phyloP scores from a whole-genome alignment of 30 jellyfish, hydroid and myxozoan species.

The Cassiopea andromeda region DNA sequence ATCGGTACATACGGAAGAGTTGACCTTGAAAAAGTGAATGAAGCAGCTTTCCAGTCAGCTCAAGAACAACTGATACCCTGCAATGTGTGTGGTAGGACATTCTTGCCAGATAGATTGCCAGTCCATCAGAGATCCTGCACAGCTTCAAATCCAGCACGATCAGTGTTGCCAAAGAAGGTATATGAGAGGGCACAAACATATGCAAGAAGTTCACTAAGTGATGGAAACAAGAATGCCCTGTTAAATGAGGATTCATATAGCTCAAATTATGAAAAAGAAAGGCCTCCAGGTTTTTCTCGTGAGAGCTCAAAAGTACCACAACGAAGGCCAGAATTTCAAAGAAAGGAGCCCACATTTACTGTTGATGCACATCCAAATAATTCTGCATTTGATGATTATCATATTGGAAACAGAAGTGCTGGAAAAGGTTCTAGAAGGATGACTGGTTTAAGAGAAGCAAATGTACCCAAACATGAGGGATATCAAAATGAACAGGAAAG shows the following conservation, averaged over 20 bases:
- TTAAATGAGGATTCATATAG: not conserved
- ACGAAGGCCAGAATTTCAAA: slow-evolving; percentile 20
- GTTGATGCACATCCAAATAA: slow-evolving; percentile 25
- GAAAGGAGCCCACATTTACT: slow-evolving; percentile 19
- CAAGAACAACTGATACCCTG: slow-evolving; percentile 94
- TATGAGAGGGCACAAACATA: slow-evolving; percentile 22
- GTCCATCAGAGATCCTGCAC: slow-evolving; percentile 95
- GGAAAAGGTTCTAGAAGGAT: slow-evolving; percentile 18
- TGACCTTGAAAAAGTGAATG: slow-evolving; percentile 78
- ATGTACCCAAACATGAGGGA: not conserved
- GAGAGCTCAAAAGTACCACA: slow-evolving; percentile 53
- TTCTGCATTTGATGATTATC: slow-evolving; percentile 56
- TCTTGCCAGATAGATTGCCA: slow-evolving; percentile 83
- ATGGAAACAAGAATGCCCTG: not conserved
- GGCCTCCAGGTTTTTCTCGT: not conserved
- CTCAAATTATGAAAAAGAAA: slow-evolving; percentile 5
- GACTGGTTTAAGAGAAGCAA: slow-evolving; percentile 29
- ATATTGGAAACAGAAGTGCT: slow-evolving; percentile 29
- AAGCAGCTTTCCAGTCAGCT: slow-evolving; percentile 77
- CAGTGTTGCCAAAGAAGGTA: slow-evolving; percentile 32
- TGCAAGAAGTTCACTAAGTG: not conserved
- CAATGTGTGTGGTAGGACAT: slow-evolving; percentile 86
- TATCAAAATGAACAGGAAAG: slow-evolving; percentile 7
- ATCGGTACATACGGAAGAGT: slow-evolving; percentile 63
- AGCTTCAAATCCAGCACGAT: slow-evolving; percentile 84